Base-by-base conservation (phyloP, 1,140 invertebrate species). In the Drosophila watanabei region DNA sequence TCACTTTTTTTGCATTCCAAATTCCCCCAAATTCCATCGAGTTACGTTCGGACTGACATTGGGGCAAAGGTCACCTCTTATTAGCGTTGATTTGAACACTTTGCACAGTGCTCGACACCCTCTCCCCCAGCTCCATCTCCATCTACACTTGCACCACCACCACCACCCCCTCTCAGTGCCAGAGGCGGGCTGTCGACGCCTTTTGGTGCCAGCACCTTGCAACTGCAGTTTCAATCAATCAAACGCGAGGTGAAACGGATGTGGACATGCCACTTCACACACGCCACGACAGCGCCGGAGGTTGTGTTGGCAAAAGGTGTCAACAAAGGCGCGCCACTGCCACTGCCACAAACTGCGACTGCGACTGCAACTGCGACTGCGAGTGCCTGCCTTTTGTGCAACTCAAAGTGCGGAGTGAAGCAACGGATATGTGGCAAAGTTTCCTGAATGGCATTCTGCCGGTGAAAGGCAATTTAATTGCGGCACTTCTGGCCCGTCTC, bases 141-240 rank as follows among this genome's bases (percentile, higher is more conserved):
- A 16, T 9, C n/a, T 24, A 3, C 24, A 24, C 24, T 3, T 24
- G 24, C 24, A 24, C 24, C 24, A 24, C 24, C 24, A 33, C 24
- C 16, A 14, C 16, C 35, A 28, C 28, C 24, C 13, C 43, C 16
- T 13, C 35, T 64, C 35, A 49, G 32, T 46, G 65, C 58, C 64
- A 57, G 18, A 37, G 41, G 64, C 64, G 33, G 66, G 49, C 75
- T 79, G 75, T 79, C 76, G 35, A 70, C 65, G 76, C 59, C 75
- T 63, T 63, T 63, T 51, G 56, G 35, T 56, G 63, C 54, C 58
- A 73, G 49, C 75, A 79, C 73, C 75, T 64, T 65, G 28, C 69
- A 65, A 86, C 54, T 86, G 83, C 83, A 87, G 70, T 87, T 79
- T 76, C 75, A 87, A 87, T 86, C 83, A 86, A 86, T 86, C 83